Conservation (phyloP, 64 coral and sea anemone genomes). For the Astreopora myriophthalma region DNA sequence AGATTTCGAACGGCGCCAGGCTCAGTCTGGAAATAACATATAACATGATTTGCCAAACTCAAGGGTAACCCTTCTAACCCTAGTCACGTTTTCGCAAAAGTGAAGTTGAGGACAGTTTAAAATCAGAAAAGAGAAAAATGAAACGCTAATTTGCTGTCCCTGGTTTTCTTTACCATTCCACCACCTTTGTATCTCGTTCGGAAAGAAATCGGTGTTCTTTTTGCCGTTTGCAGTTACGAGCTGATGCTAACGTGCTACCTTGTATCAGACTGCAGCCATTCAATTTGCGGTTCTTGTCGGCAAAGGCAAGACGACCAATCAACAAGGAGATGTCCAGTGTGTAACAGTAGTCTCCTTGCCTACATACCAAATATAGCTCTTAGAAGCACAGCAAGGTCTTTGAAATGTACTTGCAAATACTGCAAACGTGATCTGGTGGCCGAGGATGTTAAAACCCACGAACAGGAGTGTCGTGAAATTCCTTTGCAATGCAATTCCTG, state of each 20-base stretch:
- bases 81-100: too few relatives aligned
- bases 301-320: not conserved
- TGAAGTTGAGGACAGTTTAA: too few relatives aligned
- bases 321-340: not conserved
- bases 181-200: too few relatives aligned
- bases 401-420: not conserved
- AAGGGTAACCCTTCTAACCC: too few relatives aligned
- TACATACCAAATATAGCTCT: slow-evolving; percentile 1
- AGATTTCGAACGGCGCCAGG: too few relatives aligned
- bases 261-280: not conserved
- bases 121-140: too few relatives aligned
- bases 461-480: not conserved
- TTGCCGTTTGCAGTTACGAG: not conserved
- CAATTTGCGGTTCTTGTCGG: not conserved
- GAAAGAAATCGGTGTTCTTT: too few relatives aligned
- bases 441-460: not conserved
- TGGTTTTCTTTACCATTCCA: too few relatives aligned
- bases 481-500: not conserved
- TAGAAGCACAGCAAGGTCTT: not conserved
- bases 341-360: not conserved
- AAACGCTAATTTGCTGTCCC: too few relatives aligned
- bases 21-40: too few relatives aligned
- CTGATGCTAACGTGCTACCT: not conserved
- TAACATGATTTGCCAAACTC: too few relatives aligned
- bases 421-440: not conserved